Evolutionary conservation across 2,113 vertebrate genomes (phyloP), one percentile per base, ranked within the genome.

Genomic region (Pterocles burchelli): DNA sequence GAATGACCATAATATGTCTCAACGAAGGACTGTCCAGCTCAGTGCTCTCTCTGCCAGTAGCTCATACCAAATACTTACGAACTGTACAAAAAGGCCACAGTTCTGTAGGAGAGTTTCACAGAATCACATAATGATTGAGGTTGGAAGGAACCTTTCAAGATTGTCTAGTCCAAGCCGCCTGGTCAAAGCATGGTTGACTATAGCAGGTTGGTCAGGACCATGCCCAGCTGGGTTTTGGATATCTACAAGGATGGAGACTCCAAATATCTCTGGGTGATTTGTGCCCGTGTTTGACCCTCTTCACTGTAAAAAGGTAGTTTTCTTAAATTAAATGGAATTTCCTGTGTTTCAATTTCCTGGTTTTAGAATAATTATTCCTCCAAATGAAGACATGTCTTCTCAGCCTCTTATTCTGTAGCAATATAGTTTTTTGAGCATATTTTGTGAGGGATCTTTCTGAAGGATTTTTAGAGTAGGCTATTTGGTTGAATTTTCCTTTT

Each of bases 401-500:
- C 1, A 2, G 52, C 20, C 34, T 63, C 2, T 51, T 94, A 12
- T 59, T 3, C 8, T 70, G 31, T 33, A 84, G 55, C 48, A 54
- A 18, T 70, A 21, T 19, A 45, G 13, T 48, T 90, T 58, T 43
- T 57, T 73, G n/a, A 90, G 13, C 11, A 26, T 6, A 7, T 74
- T 77, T 90, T 90, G 19, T 41, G 9, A 13, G 17, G 11, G 6
- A 54, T 46, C 10, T 62, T 73, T 61, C 41, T n/a, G 17, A 52
- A 79, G 65, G 34, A 33, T 34, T 81, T 66, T 71, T 38, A 31
- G n/a, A 72, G 31, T 66, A 52, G 49, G 17, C 4, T 81, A 46
- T 81, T 71, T 54, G 20, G 9, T 94, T 87, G 48, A 76, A 41
- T 78, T 91, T 81, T 63, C 11, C 17, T 63, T 85, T 92, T 59